These are phyloP conservation scores for Telmatherina bonti DNA, from an alignment of 2,797 vertebrate genomes.

Conservation along the genomic window DNA sequence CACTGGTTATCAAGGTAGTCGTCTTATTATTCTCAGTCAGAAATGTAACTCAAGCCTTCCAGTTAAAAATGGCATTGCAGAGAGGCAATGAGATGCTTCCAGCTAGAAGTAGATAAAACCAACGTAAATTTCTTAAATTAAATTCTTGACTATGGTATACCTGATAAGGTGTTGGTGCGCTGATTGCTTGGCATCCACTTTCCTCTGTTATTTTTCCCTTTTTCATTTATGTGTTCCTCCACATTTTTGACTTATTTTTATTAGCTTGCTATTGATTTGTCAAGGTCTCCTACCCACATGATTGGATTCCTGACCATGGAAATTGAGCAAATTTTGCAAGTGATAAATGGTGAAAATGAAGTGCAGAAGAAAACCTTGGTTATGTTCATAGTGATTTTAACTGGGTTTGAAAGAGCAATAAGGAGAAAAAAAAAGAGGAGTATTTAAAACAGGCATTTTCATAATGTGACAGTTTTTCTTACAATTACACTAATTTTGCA, in stretches of 20 bases:
- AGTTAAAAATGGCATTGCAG: not conserved
- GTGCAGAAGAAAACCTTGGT: conserved; percentile 2
- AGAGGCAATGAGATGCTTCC: not conserved
- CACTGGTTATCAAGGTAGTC: not conserved
- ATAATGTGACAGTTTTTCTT: not conserved
- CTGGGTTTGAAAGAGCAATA: not conserved
- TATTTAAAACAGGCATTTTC: not conserved
- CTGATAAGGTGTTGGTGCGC: not conserved
- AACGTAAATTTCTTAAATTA: conserved; percentile 3
- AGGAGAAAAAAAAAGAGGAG: not conserved
- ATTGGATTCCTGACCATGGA: conserved; percentile 9
- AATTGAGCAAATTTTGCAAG: conserved; percentile 10
- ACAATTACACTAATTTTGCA: not conserved
- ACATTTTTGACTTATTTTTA: conserved; percentile 3
- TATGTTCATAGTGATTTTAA: not conserved
- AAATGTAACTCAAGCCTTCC: not conserved
- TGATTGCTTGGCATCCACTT: conserved; percentile 7
- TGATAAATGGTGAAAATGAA: conserved; percentile 14
- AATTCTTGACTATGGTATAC: conserved; percentile 5
- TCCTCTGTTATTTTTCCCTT: not conserved
- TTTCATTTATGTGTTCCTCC: not conserved
- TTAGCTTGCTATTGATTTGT: conserved; percentile 16
- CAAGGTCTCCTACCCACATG: conserved; percentile 22
- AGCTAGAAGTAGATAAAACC: not conserved
- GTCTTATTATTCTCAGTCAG: not conserved